Conservation (phyloP, 2,888 invertebrate species). For the Falcaria lacertinaria region DNA sequence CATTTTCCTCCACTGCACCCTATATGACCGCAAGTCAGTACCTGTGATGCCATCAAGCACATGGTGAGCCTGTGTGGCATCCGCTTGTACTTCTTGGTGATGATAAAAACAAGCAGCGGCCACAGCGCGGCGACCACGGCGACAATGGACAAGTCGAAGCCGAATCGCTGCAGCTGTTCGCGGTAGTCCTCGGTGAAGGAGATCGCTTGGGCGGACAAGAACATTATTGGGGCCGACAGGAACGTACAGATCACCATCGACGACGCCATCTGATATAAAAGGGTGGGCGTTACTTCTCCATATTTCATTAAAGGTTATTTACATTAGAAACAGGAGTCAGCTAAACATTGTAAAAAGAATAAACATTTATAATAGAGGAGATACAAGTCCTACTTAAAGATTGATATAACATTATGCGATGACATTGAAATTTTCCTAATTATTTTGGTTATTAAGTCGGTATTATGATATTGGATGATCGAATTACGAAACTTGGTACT, state of each 20-base stretch:
- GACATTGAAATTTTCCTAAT: too few relatives aligned
- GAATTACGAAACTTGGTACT: too few relatives aligned
- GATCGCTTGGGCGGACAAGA: conserved; percentile 95
- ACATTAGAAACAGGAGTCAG: too few relatives aligned
- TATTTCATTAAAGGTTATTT: too few relatives aligned
- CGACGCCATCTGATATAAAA: conserved; percentile 86
- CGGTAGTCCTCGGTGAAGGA: conserved; percentile 89
- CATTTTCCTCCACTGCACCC: too few relatives aligned
- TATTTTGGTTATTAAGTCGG: too few relatives aligned
- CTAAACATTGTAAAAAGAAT: too few relatives aligned
- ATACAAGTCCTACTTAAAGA: too few relatives aligned
- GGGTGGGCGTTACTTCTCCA: neutral
- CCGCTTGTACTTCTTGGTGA: conserved; percentile 87
- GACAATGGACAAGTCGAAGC: conserved; percentile 90
- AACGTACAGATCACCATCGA: conserved; percentile 97
- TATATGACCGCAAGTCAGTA: too few relatives aligned
- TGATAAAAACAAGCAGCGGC: conserved; percentile 85
- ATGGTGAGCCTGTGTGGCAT: conserved; percentile 91
- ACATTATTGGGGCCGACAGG: conserved; percentile 96
- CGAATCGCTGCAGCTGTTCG: conserved; percentile 86
- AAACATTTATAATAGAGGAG: too few relatives aligned
- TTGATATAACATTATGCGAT: too few relatives aligned
- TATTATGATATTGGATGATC: too few relatives aligned
- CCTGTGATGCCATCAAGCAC: conserved; percentile 89
- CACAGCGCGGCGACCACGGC: conserved; percentile 88